phyloP scores from a whole-genome alignment of 2,797 vertebrate species.

The Hirundo rustica region DNA sequence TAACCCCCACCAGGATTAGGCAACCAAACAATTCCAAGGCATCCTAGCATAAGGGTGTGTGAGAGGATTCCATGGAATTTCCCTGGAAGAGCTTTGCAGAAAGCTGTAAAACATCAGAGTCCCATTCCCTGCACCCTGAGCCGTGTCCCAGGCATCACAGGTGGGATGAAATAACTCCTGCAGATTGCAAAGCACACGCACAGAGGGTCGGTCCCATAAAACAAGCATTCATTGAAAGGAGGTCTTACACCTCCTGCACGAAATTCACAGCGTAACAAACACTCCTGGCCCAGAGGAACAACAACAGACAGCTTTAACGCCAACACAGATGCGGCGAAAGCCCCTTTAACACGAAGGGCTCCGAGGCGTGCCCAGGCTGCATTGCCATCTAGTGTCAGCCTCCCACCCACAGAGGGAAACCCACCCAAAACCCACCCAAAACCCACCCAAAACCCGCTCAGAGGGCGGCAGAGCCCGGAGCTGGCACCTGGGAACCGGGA shows the following conservation, averaged over 20 bases:
- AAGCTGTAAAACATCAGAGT: neutral
- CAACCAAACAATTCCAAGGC: neutral
- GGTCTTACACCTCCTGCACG: neutral
- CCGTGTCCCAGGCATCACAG: neutral
- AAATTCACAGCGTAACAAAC: neutral
- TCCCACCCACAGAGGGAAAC: neutral
- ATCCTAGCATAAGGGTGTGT: rapidly evolving
- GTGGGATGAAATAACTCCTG: neutral
- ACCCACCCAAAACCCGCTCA: neutral
- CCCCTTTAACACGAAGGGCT: neutral
- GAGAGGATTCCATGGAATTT: neutral
- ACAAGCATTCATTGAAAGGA: neutral
- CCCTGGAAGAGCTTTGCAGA: neutral
- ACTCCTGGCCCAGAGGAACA: neutral
- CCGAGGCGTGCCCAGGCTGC: neutral
- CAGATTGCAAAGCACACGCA: neutral
- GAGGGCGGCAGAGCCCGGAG: too few relatives aligned
- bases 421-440: neutral
- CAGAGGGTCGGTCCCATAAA: neutral
- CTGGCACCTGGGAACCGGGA: neutral
- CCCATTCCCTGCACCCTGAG: neutral
- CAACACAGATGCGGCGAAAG: neutral
- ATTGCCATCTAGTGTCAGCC: constrained; percentile 31
- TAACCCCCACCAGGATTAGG: neutral
- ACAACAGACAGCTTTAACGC: neutral